Conservation (phyloP, 2,888 invertebrate species). For the Acronicta psi region DNA sequence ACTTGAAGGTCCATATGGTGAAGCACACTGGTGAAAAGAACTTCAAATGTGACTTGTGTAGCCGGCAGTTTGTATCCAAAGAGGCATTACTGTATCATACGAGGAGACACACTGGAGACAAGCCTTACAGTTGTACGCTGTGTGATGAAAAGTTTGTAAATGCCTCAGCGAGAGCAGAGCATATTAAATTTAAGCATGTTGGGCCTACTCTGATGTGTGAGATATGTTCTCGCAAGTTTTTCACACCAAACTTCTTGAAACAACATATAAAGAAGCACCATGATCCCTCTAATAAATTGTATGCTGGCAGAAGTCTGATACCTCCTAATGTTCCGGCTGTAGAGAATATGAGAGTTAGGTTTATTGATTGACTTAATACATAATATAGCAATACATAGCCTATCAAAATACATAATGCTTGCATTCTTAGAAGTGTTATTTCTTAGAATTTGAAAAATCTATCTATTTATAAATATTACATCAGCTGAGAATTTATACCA, state of each 20-base stretch:
- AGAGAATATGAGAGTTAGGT: conserved; percentile 68
- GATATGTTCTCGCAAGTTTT: conserved; percentile 80
- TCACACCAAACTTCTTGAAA: conserved; percentile 77
- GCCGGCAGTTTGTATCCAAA: conserved; percentile 78
- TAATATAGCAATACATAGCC: too few relatives aligned
- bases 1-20: conserved; percentile 78
- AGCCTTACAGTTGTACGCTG: conserved; percentile 77
- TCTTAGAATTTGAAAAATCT: background rate
- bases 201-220: conserved; percentile 80
- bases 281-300: conserved; percentile 79
- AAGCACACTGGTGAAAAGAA: conserved; percentile 83
- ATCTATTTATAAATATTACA: background rate
- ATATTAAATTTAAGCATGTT: conserved; percentile 80
- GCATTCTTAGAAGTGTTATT: background rate
- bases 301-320: conserved; percentile 68
- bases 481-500: background rate
- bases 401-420: too few relatives aligned
- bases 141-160: conserved; percentile 82
- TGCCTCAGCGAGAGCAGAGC: conserved; percentile 82
- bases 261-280: conserved; percentile 79
- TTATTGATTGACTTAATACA: conserved; percentile 35
- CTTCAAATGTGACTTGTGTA: conserved; percentile 78
- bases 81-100: conserved; percentile 82
- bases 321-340: conserved; percentile 73
- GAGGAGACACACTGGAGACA: conserved; percentile 82